Evolutionary conservation across 2,113 vertebrate species (phyloP), one percentile per base, ranked within the genome.

Genomic region (Indicator indicator): DNA sequence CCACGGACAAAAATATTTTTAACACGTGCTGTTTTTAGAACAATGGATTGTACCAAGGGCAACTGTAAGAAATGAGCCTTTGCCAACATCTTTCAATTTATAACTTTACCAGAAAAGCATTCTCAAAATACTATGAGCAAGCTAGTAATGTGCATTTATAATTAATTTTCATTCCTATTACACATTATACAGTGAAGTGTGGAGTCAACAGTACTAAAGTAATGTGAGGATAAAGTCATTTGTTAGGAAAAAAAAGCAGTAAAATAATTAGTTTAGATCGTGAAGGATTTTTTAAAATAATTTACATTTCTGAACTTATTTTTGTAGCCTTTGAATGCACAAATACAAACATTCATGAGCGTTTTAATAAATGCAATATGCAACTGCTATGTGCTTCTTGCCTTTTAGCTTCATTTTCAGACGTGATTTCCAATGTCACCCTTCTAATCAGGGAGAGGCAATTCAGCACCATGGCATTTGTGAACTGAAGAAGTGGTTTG

Each of bases 1-100:
- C 62, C 81, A 69, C 26, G 76, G 46, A 60, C 91, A 79, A 73
- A 83, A 95, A 86, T 86, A 85, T 79, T 83, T 96, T 95, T 83
- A 93, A 96, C 86, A 92, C 18, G 30, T 94, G 81, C 90, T 86
- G 92, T 76, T 95, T 96, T 96, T 96, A 94, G 77, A 96, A 98
- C 85, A 95, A 84, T 83, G 92, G 63, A 88, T 93, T 33, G 48
- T 77, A 97, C 88, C 73, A 96, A 97, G 89, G 94, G 48, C 89
- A 97, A 83, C 60, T 93, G 65, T 95, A 86, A 95, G 85, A 97
- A 95, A 86, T 70, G 67, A 56, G 83, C 58, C 26, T 81, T 93
- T 80, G 60, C 62, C 89, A 86, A 16, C 90, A 58, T 65, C 82
- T 96, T 96, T 92, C 95, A 81, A 94, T 96, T 96, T 96, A 88